These are phyloP conservation scores for Syngnathus acus DNA, from an alignment of 2,797 vertebrate genomes.

Conservation along the genomic window DNA sequence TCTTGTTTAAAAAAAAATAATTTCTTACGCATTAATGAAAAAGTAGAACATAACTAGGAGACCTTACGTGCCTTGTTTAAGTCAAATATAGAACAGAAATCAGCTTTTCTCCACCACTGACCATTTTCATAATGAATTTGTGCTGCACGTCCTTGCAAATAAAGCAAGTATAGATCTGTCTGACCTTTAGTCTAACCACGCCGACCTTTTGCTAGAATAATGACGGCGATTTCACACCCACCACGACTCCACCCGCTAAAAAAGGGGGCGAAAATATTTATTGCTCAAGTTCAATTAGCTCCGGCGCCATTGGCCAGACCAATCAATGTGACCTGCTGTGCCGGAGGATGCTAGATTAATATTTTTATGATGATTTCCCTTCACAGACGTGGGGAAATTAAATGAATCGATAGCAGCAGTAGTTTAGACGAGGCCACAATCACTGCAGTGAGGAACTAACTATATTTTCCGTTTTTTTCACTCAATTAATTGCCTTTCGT, in stretches of 20 bases:
- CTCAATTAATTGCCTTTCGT: not conserved
- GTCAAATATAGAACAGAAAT: not conserved
- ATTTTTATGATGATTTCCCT: not conserved
- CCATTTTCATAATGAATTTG: conserved; percentile 25
- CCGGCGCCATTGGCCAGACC: conserved; percentile 31
- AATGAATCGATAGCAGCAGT: not conserved
- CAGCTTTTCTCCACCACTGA: not conserved
- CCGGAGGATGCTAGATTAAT: conserved; percentile 20
- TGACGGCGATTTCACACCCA: conserved; percentile 16
- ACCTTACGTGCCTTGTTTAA: not conserved
- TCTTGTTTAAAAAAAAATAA: not conserved
- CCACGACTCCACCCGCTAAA: conserved; percentile 2
- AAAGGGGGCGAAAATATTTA: conserved; percentile 51
- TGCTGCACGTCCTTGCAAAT: conserved; percentile 23
- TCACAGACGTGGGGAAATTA: not conserved
- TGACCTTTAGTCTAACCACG: conserved; percentile 50
- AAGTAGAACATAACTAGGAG: not conserved
- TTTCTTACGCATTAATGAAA: not conserved
- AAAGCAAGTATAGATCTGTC: conserved; percentile 41
- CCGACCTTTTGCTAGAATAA: conserved; percentile 22
- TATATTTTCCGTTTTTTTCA: not conserved
- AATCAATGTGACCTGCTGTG: conserved; percentile 49
- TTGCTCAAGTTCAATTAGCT: conserved; percentile 57
- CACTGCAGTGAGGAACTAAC: not conserved
- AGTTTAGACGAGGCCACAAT: not conserved